phyloP scores from a whole-genome alignment of 1,140 invertebrate species.

The Anagrus nilaparvatae region DNA sequence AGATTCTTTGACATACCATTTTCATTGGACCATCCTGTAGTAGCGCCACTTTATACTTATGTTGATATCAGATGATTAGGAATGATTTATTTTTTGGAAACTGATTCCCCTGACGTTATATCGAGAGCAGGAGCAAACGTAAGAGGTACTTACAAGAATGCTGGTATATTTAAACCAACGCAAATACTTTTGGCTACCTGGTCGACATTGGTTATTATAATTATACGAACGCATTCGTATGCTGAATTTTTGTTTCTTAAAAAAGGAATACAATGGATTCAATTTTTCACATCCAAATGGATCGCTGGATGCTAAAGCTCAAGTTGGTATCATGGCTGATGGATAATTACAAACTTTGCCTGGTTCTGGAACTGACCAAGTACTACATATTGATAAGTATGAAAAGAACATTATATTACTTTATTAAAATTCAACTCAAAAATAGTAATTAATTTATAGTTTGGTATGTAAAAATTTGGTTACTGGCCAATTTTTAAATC shows the following conservation, averaged over 20 bases:
- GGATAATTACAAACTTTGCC: slow-evolving; percentile 60
- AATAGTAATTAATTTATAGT: too few species aligned
- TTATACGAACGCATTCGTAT: slow-evolving; percentile 57
- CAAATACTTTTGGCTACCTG: slow-evolving; percentile 56
- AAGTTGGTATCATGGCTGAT: slow-evolving; percentile 83
- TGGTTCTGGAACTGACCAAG: slow-evolving; percentile 81
- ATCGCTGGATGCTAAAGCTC: slow-evolving; percentile 75
- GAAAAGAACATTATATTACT: too few species aligned
- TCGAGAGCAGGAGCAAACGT: slow-evolving; percentile 56
- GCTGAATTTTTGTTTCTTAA: slow-evolving; percentile 79
- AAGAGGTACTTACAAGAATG: slow-evolving; percentile 57
- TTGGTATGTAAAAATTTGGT: too few species aligned
- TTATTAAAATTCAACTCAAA: too few species aligned
- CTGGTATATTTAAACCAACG: slow-evolving; percentile 53
- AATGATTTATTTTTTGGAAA: slow-evolving; percentile 69
- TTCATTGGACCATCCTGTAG: slow-evolving; percentile 79
- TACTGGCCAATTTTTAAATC: too few species aligned
- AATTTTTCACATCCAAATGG: slow-evolving; percentile 55
- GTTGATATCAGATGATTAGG: slow-evolving; percentile 72
- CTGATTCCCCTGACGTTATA: slow-evolving; percentile 52
- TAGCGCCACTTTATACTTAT: slow-evolving; percentile 85
- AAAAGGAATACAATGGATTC: slow-evolving; percentile 83
- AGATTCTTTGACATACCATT: slow-evolving; percentile 80
- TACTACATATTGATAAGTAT: slow-evolving; percentile 63
- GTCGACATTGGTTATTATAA: slow-evolving; percentile 58